Conservation (phyloP, 53 echinoderm and acorn worm species). For the Mesocentrotus franciscanus region DNA sequence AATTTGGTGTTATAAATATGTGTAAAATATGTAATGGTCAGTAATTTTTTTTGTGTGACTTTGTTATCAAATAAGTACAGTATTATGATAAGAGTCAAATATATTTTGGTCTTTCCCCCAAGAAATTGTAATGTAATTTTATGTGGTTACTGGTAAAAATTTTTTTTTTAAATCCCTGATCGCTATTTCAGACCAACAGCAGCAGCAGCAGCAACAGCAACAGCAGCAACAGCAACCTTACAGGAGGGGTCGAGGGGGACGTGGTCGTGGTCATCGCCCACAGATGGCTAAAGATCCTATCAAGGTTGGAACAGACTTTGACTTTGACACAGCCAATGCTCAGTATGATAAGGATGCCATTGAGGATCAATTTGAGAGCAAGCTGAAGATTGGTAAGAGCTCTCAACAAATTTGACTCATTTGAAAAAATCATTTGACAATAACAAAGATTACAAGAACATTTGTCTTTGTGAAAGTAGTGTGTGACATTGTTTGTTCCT, state of each 20-base stretch:
- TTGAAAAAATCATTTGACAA: no score
- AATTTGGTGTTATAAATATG: not conserved
- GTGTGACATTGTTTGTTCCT: no score
- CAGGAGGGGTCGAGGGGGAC: slow-evolving; percentile 70
- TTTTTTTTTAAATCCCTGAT: not conserved
- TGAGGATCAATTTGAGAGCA: slow-evolving; percentile 90
- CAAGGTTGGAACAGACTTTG: slow-evolving; percentile 92
- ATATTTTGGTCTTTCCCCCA: not conserved
- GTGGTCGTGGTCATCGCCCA: slow-evolving; percentile 73
- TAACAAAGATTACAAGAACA: no score
- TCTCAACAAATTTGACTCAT: not conserved
- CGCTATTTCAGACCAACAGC: slow-evolving; percentile 10
- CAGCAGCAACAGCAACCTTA: slow-evolving; percentile 41
- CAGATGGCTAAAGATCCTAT: slow-evolving; percentile 75
- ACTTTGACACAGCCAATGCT: slow-evolving; percentile 81
- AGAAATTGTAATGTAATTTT: no score
- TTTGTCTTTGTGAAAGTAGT: no score
- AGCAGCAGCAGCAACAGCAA: slow-evolving; percentile 17
- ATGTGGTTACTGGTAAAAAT: no score
- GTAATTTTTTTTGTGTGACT: not conserved
- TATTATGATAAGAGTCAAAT: not conserved
- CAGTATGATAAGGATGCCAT: slow-evolving; percentile 82
- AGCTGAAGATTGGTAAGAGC: slow-evolving; percentile 88
- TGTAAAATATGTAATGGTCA: not conserved
- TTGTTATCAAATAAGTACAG: not conserved